These are phyloP conservation scores for Esox niger DNA, from an alignment of 2,113 vertebrate genomes.

Conservation along the genomic window DNA sequence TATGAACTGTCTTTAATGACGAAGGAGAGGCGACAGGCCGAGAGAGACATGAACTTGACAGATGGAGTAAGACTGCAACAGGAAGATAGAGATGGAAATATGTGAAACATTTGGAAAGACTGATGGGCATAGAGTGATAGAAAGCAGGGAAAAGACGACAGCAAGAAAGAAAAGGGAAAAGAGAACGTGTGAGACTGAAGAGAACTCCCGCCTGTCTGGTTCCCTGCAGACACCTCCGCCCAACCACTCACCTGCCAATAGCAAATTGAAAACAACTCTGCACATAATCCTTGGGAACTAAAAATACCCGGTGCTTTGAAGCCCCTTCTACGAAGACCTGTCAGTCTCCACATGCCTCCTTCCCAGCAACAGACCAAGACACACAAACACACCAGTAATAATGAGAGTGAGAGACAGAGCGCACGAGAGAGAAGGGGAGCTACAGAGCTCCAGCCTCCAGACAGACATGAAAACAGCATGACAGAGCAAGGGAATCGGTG, in stretches of 20 bases:
- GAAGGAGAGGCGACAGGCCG: not conserved
- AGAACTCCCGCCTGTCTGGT: constrained; percentile 35
- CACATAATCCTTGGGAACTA: constrained; percentile 69
- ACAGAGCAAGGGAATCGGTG: constrained; percentile 1
- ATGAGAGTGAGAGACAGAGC: not conserved
- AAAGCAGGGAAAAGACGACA: constrained; percentile 16
- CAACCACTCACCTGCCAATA: constrained; percentile 67
- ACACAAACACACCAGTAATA: not conserved
- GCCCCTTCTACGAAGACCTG: constrained; percentile 42
- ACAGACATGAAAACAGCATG: constrained; percentile 8
- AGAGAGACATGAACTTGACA: not conserved
- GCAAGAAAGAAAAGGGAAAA: constrained; percentile 6
- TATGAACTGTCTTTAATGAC: no score
- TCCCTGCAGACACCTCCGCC: constrained; percentile 52
- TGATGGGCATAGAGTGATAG: not conserved
- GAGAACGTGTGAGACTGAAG: constrained; percentile 39
- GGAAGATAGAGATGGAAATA: not conserved
- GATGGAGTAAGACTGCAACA: not conserved
- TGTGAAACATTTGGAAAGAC: not conserved
- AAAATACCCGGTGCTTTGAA: constrained; percentile 65
- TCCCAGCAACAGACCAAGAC: constrained; percentile 55
- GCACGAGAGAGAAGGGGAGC: not conserved
- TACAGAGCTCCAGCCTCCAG: not conserved
- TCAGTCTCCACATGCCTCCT: constrained; percentile 39
- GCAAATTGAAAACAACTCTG: constrained; percentile 72